Evolutionary conservation across 2,888 invertebrate species (phyloP), one percentile per base, ranked within the genome.

Genomic region (Folsomia candida): DNA sequence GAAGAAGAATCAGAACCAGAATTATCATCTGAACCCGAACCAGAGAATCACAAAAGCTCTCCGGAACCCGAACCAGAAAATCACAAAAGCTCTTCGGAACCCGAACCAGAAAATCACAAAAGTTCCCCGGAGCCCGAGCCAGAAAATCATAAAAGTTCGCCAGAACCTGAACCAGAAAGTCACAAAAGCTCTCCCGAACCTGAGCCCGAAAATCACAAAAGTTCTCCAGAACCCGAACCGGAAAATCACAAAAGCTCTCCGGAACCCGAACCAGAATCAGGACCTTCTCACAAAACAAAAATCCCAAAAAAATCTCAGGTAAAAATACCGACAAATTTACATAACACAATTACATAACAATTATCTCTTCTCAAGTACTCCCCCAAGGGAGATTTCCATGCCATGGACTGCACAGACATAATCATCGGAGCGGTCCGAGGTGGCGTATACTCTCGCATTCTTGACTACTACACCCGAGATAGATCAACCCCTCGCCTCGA

Each of bases 371-470:
- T 65, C 2, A 59, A 74, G 74, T 74, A 70, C 81, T 90, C 90
- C 0, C 93, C 94, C 0, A 89, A 89, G 68, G 90, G 90, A 80
- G 93, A 93, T 81, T 92, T 94, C 83, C 94, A 91, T 82, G 89
- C 94, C 0, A 97, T 97, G 97, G 96, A 97, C 83, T 97, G 97
- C 81, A 93, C 94, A 0, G 97, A 97, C 83, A 91, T 97, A 67
- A 89, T 97, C 4, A 93, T 97, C 75, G 97, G 96, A 1, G 87
- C 89, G 1, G 96, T 94, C 0, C 85, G 89, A 67, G 4, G 4
- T n/a, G 94, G 93, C 4, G 90, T 89, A 81, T 88, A 89, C 72
- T 92, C 92, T 81, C 86, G 94, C 64, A 90, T 97, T 18, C 88
- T 89, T 58, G 96, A 97, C 82, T 95, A 93, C 81, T 97, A 96